Percentiles rank a stretch among this genome's conserved stretches.
Evolutionary conservation across 2,888 invertebrate genomes (phyloP).

Genomic region (Drosophila helvetica): DNA sequence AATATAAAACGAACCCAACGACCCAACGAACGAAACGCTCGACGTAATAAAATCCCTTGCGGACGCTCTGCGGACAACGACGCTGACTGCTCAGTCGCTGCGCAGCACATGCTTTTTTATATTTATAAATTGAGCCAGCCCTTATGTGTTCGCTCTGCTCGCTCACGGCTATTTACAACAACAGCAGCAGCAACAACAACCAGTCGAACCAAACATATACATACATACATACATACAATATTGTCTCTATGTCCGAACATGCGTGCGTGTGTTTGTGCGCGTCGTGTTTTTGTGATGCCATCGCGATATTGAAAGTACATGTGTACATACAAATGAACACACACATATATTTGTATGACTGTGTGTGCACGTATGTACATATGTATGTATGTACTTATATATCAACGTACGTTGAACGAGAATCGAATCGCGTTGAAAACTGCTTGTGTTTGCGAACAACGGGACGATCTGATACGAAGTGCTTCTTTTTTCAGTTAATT

Average conservation of each 20-base stretch:
- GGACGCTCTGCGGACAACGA: slow-evolving; percentile 65
- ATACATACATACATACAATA: slow-evolving; percentile 47
- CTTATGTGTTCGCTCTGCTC: slow-evolving; percentile 64
- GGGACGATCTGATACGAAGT: slow-evolving; percentile 75
- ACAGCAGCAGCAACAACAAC: slow-evolving; percentile 34
- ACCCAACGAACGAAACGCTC: slow-evolving; percentile 44
- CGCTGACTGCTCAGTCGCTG: slow-evolving; percentile 58
- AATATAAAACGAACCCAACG: slow-evolving; percentile 72
- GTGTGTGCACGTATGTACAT: slow-evolving; percentile 12
- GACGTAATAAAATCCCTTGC: slow-evolving; percentile 78
- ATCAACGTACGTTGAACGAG: slow-evolving; percentile 52
- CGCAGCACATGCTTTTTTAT: slow-evolving; percentile 77
- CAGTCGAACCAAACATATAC: slow-evolving; percentile 43
- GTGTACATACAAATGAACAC: slow-evolving; percentile 30
- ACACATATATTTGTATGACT: slow-evolving; percentile 16
- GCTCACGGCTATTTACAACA: slow-evolving; percentile 71
- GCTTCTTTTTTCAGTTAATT: slow-evolving; percentile 65
- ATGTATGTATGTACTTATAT: slow-evolving; percentile 38
- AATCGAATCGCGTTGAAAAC: slow-evolving; percentile 58
- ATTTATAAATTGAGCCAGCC: slow-evolving; percentile 79
- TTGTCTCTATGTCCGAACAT: slow-evolving; percentile 64
- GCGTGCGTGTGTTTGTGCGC: slow-evolving; percentile 62
- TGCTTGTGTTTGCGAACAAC: slow-evolving; percentile 76
- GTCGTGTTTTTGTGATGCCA: slow-evolving; percentile 71
- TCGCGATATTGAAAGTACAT: slow-evolving; percentile 75